Percentiles rank a stretch among this genome's conserved stretches.
phyloP scores from a whole-genome alignment of 2,797 vertebrate genomes.

The Eutrigla gurnardus region DNA sequence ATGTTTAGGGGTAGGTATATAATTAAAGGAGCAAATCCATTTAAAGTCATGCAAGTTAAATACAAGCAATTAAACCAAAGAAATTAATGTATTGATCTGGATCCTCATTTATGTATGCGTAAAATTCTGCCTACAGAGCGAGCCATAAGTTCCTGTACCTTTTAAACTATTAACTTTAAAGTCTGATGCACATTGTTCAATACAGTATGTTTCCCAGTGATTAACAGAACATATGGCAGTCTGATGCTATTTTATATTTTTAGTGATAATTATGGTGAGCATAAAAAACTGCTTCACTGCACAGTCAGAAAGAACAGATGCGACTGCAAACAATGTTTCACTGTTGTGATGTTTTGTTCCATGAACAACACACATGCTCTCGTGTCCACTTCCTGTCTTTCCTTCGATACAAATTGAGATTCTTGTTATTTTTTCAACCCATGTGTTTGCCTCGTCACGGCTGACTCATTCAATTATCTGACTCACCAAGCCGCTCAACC shows the following conservation, averaged over 20 bases:
- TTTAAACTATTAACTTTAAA: slow-evolving; percentile 25
- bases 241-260: slow-evolving; percentile 5
- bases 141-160: background rate
- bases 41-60: slow-evolving; percentile 78
- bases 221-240: slow-evolving; percentile 7
- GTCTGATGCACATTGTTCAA: background rate
- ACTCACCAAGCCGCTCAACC: slow-evolving; percentile 78
- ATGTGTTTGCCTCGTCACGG: slow-evolving; percentile 66
- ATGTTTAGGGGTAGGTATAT: slow-evolving; percentile 69
- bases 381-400: slow-evolving; percentile 32
- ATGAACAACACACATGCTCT: slow-evolving; percentile 5
- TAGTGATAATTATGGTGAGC: background rate
- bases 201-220: slow-evolving; percentile 5
- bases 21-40: slow-evolving; percentile 77
- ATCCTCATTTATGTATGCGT: slow-evolving; percentile 59
- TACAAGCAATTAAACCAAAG: slow-evolving; percentile 75
- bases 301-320: background rate
- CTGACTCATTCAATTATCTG: slow-evolving; percentile 84
- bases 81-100: slow-evolving; percentile 79
- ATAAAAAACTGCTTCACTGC: background rate
- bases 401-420: slow-evolving; percentile 50
- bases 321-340: background rate
- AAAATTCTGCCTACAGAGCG: slow-evolving; percentile 19
- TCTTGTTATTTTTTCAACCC: slow-evolving; percentile 52
- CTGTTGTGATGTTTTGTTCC: slow-evolving; percentile 3